These are phyloP conservation scores for Garra rufa DNA, from an alignment of 2,113 vertebrate genomes.

Conservation along the genomic window DNA sequence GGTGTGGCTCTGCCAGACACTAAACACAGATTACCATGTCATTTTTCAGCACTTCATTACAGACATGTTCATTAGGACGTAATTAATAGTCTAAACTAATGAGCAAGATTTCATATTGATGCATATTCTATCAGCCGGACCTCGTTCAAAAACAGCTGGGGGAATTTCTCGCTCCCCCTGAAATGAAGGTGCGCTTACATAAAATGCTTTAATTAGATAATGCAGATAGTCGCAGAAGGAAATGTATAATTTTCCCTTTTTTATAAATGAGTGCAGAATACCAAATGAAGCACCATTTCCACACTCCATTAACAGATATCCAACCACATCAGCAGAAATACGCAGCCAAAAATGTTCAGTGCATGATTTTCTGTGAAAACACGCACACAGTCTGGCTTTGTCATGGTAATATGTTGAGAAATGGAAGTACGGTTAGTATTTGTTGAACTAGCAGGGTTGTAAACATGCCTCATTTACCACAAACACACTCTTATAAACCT, in stretches of 20 bases:
- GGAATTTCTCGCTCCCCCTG: background rate
- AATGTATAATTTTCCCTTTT: background rate
- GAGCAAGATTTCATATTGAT: constrained; percentile 31
- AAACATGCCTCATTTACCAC: constrained; percentile 19
- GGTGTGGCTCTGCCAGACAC: constrained; percentile 1
- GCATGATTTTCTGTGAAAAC: background rate
- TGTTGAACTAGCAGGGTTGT: constrained; percentile 12
- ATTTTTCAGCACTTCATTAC: constrained; percentile 5
- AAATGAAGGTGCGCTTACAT: constrained; percentile 12
- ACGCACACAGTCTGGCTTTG: background rate
- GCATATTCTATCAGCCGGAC: constrained; percentile 5
- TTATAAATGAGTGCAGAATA: background rate
- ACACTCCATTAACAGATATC: background rate
- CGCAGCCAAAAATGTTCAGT: background rate
- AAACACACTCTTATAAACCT: constrained; percentile 3
- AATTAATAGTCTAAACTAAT: constrained; percentile 30
- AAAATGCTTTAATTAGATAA: background rate
- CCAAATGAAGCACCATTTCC: background rate
- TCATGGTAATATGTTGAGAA: background rate
- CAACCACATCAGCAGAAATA: background rate
- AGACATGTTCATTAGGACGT: constrained; percentile 19
- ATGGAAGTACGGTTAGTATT: background rate
- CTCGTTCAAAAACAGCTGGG: background rate
- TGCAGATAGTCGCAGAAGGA: background rate
- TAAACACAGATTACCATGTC: background rate